Evolutionary conservation across 2,888 invertebrate genomes (phyloP), one percentile per base, ranked within the genome.

Genomic region (Bembecia ichneumoniformis): DNA sequence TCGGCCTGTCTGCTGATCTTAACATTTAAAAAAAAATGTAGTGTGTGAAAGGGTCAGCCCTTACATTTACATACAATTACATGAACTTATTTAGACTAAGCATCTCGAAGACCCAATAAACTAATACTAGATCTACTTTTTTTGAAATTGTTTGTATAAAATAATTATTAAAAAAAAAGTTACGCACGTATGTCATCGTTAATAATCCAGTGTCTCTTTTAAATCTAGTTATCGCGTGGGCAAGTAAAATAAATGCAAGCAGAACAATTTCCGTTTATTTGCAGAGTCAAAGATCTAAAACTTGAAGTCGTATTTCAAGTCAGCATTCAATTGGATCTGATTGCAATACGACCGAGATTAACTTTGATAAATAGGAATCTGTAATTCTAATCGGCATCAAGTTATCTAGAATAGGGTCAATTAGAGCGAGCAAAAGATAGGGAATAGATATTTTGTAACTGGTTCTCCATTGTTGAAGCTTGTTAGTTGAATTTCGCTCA

Each of bases 231-330:
- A 7, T 28, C 9, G 28, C 40, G 40, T 40, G 40, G 11, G 40
- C 40, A 13, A 10, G 5, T 40, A n/a, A 40, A 13, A 40, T 40
- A 40, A 40, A 40, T 14, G 13, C 40, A 40, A 40, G n/a, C 13
- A 13, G 28, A 28, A 28, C 28, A 7, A 28, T 28, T 28, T 28
- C 28, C 40, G 40, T n/a, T 40, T 40, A 40, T 40, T 40, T 40
- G 14, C 13, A 13, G 14, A 14, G 40, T 40, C 40, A 14, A n/a
- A 14, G 40, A 40, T 40, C 14, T 40, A 40, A 14, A 40, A 40
- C 40, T 40, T 40, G 28, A 48, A 51, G 51, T 51, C 16, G 47
- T 46, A 47, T 48, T 48, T 51, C 49, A 44, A 45, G 45, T 44
- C 35, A 47, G 11, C 36, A 15, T 16, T 47, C 13, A 40, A 35